Evolutionary conservation across 2,888 invertebrate genomes (phyloP).

Genomic region (Agapostemon virescens): DNA sequence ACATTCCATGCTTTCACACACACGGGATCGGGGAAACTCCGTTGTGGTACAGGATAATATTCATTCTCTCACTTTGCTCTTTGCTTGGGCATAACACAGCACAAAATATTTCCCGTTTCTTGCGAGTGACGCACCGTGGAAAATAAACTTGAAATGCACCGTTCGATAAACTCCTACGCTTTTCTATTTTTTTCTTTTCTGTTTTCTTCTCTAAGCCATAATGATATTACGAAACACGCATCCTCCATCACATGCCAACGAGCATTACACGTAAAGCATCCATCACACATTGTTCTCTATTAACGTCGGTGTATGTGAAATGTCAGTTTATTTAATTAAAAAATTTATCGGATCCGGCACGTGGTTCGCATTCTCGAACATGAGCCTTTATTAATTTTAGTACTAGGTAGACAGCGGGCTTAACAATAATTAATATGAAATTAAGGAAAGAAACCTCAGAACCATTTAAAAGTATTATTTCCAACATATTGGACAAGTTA

Average conservation of each 20-base stretch:
- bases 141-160: constrained; percentile 34
- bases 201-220: constrained; percentile 29
- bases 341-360: not conserved
- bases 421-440: too few species aligned
- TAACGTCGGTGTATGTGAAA: constrained; percentile 4
- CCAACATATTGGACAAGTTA: too few species aligned
- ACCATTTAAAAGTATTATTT: too few species aligned
- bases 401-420: too few species aligned
- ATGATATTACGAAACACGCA: constrained; percentile 37
- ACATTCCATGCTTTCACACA: constrained; percentile 46
- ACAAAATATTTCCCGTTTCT: constrained; percentile 20
- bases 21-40: constrained; percentile 28
- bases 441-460: too few species aligned
- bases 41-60: not conserved
- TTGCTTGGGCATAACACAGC: constrained; percentile 18
- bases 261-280: constrained; percentile 42
- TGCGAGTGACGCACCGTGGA: constrained; percentile 24
- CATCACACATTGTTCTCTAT: constrained; percentile 7
- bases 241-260: constrained; percentile 29
- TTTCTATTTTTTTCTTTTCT: constrained; percentile 4
- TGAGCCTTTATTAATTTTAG: not conserved
- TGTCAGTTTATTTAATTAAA: constrained; percentile 1
- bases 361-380: not conserved
- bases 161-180: constrained; percentile 21
- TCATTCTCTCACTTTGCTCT: not conserved